Evolutionary conservation across 1,140 invertebrate genomes (phyloP).

Genomic region (Fopius arisanus): DNA sequence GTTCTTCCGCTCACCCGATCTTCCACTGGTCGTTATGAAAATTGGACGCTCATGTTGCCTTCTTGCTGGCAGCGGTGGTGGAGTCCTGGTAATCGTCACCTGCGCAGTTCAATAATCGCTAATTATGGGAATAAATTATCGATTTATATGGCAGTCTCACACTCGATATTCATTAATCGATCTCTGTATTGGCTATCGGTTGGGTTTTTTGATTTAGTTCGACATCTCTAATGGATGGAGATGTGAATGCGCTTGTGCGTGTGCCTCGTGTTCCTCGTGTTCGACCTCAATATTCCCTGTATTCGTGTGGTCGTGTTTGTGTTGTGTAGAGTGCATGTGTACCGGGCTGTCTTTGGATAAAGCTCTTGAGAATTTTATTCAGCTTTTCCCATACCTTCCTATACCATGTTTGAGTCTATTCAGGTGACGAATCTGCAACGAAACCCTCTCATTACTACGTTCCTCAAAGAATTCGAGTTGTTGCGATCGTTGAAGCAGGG

Average conservation of each 20-base stretch:
- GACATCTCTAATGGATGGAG: neutral
- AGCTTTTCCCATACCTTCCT: neutral
- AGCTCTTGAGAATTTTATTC: conserved; percentile 10
- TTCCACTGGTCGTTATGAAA: conserved; percentile 33
- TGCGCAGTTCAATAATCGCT: conserved; percentile 22
- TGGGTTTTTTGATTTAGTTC: neutral
- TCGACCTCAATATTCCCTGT: neutral
- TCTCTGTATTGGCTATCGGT: neutral
- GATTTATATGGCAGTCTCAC: too few relatives aligned
- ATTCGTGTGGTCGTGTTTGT: neutral
- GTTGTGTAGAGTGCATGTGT: conserved; percentile 3
- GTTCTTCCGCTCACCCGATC: neutral
- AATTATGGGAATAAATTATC: neutral
- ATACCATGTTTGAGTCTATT: neutral
- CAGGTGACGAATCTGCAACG: neutral
- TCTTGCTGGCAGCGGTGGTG: conserved; percentile 63
- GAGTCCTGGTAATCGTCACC: conserved; percentile 43
- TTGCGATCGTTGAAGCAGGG: neutral
- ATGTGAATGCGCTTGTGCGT: neutral
- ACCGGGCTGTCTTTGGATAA: neutral
- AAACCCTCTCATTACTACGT: neutral
- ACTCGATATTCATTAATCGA: neutral
- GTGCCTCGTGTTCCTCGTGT: conserved; percentile 16
- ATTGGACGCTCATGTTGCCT: conserved; percentile 59
- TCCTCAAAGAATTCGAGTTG: neutral